phyloP scores from a whole-genome alignment of 2,113 vertebrate genomes.

The Gallinago jamesoni region DNA sequence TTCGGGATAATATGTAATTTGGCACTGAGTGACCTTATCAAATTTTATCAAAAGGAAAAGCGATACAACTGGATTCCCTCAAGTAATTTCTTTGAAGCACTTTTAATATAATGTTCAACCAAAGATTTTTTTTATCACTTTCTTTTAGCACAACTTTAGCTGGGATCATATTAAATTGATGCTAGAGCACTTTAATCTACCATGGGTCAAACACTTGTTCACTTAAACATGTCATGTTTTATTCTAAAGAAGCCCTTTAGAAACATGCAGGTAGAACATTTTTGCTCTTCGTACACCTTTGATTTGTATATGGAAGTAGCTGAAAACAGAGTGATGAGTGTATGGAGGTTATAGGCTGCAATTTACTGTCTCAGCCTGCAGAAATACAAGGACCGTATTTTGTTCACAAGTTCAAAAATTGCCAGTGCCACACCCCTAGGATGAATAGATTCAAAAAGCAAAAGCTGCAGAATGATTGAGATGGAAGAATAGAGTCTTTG shows the following conservation, averaged over 20 bases:
- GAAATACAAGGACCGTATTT: neutral
- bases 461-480: neutral
- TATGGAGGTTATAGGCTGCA: neutral
- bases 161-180: neutral
- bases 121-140: neutral
- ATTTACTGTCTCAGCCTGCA: neutral
- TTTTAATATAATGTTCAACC: neutral
- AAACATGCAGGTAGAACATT: neutral
- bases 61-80: neutral
- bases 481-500: neutral
- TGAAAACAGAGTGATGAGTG: neutral
- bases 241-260: neutral
- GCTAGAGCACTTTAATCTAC: neutral
- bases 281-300: neutral
- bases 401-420: neutral
- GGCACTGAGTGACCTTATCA: neutral
- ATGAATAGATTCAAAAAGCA: neutral
- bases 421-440: neutral
- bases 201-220: neutral
- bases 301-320: neutral
- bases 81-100: neutral
- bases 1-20: neutral
- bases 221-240: neutral
- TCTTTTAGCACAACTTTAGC: neutral
- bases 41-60: slow-evolving; percentile 26